Conservation (phyloP, 2,797 vertebrate genomes). For the Australoheros facetus region DNA sequence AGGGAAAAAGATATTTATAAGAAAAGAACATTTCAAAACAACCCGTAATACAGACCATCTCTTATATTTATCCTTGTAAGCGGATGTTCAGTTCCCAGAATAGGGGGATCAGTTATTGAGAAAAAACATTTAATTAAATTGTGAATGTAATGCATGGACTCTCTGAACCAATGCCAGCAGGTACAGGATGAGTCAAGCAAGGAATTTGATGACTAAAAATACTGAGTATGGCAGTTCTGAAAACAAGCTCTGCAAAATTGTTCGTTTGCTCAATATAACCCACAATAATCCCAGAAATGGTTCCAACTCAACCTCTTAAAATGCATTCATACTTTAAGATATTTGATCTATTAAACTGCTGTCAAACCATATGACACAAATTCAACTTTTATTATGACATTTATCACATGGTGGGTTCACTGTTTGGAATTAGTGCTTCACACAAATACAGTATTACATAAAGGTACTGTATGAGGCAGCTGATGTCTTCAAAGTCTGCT, state of each 20-base stretch:
- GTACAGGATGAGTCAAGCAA: slow-evolving; percentile 28
- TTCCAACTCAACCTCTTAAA: not conserved
- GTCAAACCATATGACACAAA: not conserved
- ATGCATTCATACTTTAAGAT: not conserved
- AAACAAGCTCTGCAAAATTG: not conserved
- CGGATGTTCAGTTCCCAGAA: slow-evolving; percentile 32
- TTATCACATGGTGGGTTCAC: not conserved
- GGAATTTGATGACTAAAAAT: slow-evolving; percentile 2
- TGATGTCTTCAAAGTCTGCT: not conserved
- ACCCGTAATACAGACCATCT: not conserved
- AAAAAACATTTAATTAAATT: slow-evolving; percentile 39
- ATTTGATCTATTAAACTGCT: not conserved
- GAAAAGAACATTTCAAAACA: slow-evolving; percentile 30
- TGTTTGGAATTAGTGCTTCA: not conserved
- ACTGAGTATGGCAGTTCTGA: not conserved
- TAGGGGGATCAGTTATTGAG: not conserved
- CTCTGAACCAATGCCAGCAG: not conserved
- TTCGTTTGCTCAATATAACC: not conserved
- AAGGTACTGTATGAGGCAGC: not conserved
- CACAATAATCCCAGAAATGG: not conserved
- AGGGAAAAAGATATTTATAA: not conserved
- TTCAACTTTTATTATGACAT: not conserved
- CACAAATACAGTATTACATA: not conserved
- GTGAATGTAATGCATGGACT: slow-evolving; percentile 3
- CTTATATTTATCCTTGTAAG: slow-evolving; percentile 24